Evolutionary conservation across 2,888 invertebrate species (phyloP).

Genomic region (Choreutis nemorana): DNA sequence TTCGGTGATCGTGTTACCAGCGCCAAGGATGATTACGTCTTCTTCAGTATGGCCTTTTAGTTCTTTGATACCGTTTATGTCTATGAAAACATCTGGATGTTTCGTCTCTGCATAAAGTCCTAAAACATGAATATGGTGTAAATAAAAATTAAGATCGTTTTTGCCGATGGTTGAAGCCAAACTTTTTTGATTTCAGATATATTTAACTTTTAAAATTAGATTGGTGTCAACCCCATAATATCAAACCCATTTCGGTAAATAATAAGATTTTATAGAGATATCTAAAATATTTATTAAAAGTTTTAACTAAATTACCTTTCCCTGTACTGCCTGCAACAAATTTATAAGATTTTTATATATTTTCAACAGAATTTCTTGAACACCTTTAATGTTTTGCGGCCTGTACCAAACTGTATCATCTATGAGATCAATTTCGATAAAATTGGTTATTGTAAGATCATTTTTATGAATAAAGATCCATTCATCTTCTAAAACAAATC

Average conservation of each 20-base stretch:
- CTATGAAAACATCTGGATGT: constrained; percentile 61
- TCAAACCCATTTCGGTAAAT: too few species aligned
- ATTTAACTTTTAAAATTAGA: too few species aligned
- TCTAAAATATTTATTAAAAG: too few species aligned
- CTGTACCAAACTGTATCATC: constrained; percentile 57
- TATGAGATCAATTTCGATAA: constrained; percentile 28
- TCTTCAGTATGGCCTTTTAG: constrained; percentile 45
- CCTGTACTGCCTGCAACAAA: constrained; percentile 81
- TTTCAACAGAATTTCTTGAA: constrained; percentile 55
- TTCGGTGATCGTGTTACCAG: constrained; percentile 59
- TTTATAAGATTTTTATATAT: constrained; percentile 56
- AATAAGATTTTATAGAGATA: too few species aligned
- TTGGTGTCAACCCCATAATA: too few species aligned
- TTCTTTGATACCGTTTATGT: constrained; percentile 66
- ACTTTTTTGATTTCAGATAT: too few species aligned
- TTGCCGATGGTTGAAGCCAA: too few species aligned
- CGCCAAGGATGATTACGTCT: constrained; percentile 58
- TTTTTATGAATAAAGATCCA: constrained; percentile 22
- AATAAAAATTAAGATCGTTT: too few species aligned
- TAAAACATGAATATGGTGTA: too few species aligned
- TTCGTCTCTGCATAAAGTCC: constrained; percentile 38
- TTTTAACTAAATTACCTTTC: too few species aligned
- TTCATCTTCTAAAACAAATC: constrained; percentile 14
- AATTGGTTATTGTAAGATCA: constrained; percentile 6
- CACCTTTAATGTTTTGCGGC: constrained; percentile 46